Percentiles rank a stretch among this genome's conserved stretches.
These are phyloP conservation scores for Ophioninae sp. DNA, from an alignment of 2,888 invertebrate genomes.

Conservation along the genomic window DNA sequence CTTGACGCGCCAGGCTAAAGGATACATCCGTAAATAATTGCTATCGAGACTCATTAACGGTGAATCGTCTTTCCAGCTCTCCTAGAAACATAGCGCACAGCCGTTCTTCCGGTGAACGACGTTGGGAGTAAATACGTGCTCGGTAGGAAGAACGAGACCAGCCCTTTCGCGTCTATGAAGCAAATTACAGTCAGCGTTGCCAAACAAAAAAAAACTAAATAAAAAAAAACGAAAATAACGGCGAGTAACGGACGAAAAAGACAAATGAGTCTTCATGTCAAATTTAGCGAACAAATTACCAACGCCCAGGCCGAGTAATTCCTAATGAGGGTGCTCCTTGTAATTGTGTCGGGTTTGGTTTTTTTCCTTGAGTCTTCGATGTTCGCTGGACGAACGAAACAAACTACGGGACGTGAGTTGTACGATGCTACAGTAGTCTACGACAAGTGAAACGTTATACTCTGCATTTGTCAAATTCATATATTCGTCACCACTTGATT, in stretches of 20 bases:
- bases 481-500: neutral
- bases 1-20: slow-evolving; percentile 56
- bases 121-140: slow-evolving; percentile 54
- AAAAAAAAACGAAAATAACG: slow-evolving; percentile 25
- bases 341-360: slow-evolving; percentile 33
- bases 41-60: slow-evolving; percentile 72
- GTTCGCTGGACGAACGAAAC: neutral
- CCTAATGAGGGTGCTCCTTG: slow-evolving; percentile 52
- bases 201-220: slow-evolving; percentile 26
- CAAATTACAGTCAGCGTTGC: slow-evolving; percentile 47
- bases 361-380: slow-evolving; percentile 3
- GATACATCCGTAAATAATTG: slow-evolving; percentile 73
- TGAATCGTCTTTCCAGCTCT: slow-evolving; percentile 48
- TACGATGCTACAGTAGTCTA: neutral
- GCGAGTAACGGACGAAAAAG: slow-evolving; percentile 34
- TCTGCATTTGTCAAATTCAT: neutral
- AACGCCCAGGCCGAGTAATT: slow-evolving; percentile 44
- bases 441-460: neutral
- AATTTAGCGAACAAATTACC: slow-evolving; percentile 57
- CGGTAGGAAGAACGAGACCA: slow-evolving; percentile 40
- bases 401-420: slow-evolving; percentile 7
- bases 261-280: slow-evolving; percentile 51
- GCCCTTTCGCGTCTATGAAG: slow-evolving; percentile 35
- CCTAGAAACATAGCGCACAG: neutral
- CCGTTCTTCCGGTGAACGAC: slow-evolving; percentile 44